A percentile compares a stretch with the other conserved stretches of the same genome.
Evolutionary conservation across 2,797 vertebrate species (phyloP).

Genomic region (Crypturellus tataupa): DNA sequence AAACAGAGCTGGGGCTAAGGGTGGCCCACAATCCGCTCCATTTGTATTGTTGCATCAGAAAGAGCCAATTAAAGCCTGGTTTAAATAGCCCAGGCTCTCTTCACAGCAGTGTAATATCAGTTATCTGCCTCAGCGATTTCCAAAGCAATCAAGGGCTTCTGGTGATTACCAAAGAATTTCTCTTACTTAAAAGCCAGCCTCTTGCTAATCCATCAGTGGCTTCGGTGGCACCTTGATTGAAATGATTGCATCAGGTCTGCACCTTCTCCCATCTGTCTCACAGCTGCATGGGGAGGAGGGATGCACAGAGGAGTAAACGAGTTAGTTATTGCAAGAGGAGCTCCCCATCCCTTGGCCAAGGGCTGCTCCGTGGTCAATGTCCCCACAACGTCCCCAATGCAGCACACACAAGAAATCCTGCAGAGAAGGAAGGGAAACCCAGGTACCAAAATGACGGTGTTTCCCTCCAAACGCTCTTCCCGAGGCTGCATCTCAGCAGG

Average conservation of each 20-base stretch:
- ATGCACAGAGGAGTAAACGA: neutral
- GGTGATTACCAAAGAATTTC: neutral
- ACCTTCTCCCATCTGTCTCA: neutral
- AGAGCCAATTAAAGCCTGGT: neutral
- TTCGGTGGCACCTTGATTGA: neutral
- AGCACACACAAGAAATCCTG: neutral
- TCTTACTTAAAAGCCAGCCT: neutral
- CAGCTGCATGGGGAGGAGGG: neutral
- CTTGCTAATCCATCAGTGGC: neutral
- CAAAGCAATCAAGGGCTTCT: neutral
- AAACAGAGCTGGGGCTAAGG: neutral
- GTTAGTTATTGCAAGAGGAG: neutral
- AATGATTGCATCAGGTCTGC: neutral
- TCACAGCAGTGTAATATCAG: neutral
- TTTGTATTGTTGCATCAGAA: neutral
- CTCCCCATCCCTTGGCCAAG: neutral
- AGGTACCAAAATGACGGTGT: neutral
- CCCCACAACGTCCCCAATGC: too few relatives aligned
- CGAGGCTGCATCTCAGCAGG: neutral
- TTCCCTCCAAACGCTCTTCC: neutral
- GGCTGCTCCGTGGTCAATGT: neutral
- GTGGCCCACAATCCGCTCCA: neutral
- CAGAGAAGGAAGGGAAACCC: neutral
- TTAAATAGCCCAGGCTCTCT: neutral
- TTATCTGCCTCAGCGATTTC: neutral